Evolutionary conservation across 92 coral and sea anemone species (phyloP).

Genomic region (Palythoa heliodiscus): DNA sequence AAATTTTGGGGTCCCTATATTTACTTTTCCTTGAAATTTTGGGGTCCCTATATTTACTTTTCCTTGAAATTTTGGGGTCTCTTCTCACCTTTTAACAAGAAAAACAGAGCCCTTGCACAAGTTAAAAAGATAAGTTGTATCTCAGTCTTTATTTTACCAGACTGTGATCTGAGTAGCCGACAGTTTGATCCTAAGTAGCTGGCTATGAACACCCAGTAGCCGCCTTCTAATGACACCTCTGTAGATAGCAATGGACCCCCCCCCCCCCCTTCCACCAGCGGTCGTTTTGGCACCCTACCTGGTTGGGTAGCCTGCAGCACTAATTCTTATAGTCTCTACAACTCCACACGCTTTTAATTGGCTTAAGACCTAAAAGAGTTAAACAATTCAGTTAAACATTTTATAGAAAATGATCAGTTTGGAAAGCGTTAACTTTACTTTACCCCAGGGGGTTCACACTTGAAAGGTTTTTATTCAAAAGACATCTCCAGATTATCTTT

Average conservation of each 20-base stretch:
- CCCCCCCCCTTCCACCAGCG: background rate
- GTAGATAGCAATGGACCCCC: background rate
- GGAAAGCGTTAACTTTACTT: background rate
- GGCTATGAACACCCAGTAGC: too few relatives aligned
- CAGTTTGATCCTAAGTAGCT: too few relatives aligned
- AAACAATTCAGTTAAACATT: background rate
- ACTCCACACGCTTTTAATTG: constrained; percentile 84
- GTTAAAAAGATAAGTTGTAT: too few relatives aligned
- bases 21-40: too few relatives aligned
- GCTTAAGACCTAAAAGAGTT: constrained; percentile 56
- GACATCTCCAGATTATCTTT: background rate
- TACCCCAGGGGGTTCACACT: background rate
- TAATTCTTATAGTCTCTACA: constrained; percentile 76
- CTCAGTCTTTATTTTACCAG: too few relatives aligned
- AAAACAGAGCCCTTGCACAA: too few relatives aligned
- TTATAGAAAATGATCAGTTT: background rate
- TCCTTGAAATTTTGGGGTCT: too few relatives aligned
- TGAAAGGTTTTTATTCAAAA: too few relatives aligned
- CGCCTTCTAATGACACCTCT: background rate
- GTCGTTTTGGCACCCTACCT: constrained; percentile 52
- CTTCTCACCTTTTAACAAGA: too few relatives aligned
- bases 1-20: too few relatives aligned
- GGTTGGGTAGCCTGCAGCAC: constrained; percentile 83
- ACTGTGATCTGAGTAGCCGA: too few relatives aligned
- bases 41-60: too few relatives aligned